Evolutionary conservation across 2,888 invertebrate genomes (phyloP).

Genomic region (Microctonus hyperodae): DNA sequence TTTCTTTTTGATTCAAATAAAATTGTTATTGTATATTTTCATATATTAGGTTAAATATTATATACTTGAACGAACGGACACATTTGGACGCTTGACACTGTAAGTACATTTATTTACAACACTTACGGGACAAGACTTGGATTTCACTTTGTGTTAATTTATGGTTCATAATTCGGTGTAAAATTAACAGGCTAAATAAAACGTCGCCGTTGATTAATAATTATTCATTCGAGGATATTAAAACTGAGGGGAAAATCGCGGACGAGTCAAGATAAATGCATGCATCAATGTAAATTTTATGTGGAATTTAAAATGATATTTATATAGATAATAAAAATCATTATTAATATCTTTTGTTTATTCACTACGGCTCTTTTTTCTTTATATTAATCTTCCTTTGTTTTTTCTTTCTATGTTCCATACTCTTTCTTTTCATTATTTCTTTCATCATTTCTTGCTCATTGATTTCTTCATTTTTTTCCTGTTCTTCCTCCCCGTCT

Average conservation of each 20-base stretch:
- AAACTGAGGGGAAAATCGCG: neutral
- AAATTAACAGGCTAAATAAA: too few relatives aligned
- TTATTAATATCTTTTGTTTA: neutral
- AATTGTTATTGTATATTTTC: neutral
- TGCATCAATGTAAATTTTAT: too few relatives aligned
- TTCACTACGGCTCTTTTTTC: slow-evolving; percentile 38
- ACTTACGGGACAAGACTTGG: slow-evolving; percentile 56
- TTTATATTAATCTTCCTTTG: neutral
- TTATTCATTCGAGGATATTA: too few relatives aligned
- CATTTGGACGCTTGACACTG: slow-evolving; percentile 59
- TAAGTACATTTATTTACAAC: slow-evolving; percentile 64
- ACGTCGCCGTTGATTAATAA: too few relatives aligned
- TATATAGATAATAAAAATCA: slow-evolving; percentile 12
- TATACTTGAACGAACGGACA: slow-evolving; percentile 36
- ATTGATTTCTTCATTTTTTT: neutral
- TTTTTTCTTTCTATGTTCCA: too few relatives aligned
- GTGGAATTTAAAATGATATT: neutral
- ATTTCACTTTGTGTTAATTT: slow-evolving; percentile 3
- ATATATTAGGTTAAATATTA: neutral
- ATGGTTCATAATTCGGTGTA: neutral
- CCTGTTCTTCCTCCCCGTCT: slow-evolving; percentile 30
- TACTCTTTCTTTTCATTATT: neutral
- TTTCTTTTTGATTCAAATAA: neutral
- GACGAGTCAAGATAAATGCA: neutral
- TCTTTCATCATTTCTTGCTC: neutral